Base-by-base conservation (phyloP, 2,113 vertebrate species). In the Marmota monax region DNA sequence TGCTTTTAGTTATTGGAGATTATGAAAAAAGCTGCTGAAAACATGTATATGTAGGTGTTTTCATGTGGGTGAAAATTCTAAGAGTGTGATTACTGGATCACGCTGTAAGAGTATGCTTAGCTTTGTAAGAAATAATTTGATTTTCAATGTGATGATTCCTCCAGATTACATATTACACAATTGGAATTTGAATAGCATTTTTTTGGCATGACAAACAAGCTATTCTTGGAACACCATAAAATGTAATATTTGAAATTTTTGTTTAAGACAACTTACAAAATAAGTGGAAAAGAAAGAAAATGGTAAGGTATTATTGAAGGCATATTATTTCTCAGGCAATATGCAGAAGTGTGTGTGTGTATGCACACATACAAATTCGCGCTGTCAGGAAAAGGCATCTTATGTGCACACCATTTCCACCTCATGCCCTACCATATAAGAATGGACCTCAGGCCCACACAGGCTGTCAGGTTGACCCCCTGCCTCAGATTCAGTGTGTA, bases 91-190 rank as follows among this genome's bases (percentile, higher is more conserved):
- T 65, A 16, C 16, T 69, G 9, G 27, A n/a, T n/a, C 29, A 27
- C 27, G 27, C 22, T 5, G 17, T 56, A n/a, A 73, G 27, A 34
- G 34, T 56, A 56, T 84, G n/a, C 34, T 89, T 34, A 56, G 77
- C n/a, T 89, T 65, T 84, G n/a, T 83, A n/a, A 48, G 56, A 94
- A 89, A 84, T 42, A 76, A 76, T 84, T 76, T 29, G 11, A 74
- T 69, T 45, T 84, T 84, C 5, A 56, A 56, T 45, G 32, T 9
- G 51, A 48, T 11, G 6, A 69, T 42, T 45, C 34, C 27, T 45
- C 13, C 7, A 89, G 45, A 76, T 22, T 45, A 56, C 14, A 4
- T n/a, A 74, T 53, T 45, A 20, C 27, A 51, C 12, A 83, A 65
- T 65, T n/a, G 16, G 58, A 65, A 29, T 25, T 74, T 25, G 23